A percentile compares a stretch with the other conserved stretches of the same genome.
These are phyloP conservation scores for Diadema setosum DNA, from an alignment of 35 echinoderm and acorn worm genomes.

Conservation along the genomic window DNA sequence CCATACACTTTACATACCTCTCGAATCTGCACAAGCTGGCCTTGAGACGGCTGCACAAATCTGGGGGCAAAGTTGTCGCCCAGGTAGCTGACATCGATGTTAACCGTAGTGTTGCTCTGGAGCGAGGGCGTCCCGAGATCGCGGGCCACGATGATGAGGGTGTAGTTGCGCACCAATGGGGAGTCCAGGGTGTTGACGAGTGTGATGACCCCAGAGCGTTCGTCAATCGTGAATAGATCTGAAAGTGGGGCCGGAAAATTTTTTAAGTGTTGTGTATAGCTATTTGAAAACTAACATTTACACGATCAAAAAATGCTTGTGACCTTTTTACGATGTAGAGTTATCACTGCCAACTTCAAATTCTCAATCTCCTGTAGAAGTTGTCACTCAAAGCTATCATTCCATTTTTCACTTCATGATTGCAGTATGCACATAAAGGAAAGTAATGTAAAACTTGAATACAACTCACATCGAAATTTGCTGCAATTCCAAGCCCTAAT, in stretches of 20 bases:
- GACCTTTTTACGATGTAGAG: too few species aligned
- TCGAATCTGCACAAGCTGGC: slow-evolving; percentile 1
- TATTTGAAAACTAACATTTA: too few species aligned
- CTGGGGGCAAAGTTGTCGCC: slow-evolving; percentile 34
- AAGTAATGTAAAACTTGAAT: too few species aligned
- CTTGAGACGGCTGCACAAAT: slow-evolving; percentile 32
- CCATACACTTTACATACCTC: slow-evolving; percentile 42
- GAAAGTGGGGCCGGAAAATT: neutral
- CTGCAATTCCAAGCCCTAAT: too few species aligned
- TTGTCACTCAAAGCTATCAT: too few species aligned
- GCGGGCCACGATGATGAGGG: slow-evolving; percentile 44
- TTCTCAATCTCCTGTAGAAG: too few species aligned
- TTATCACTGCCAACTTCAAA: too few species aligned
- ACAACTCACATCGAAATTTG: too few species aligned
- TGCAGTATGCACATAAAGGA: too few species aligned
- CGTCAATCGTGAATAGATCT: slow-evolving; percentile 67
- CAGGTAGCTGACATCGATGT: slow-evolving; percentile 49
- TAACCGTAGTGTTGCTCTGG: slow-evolving; percentile 35
- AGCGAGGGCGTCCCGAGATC: slow-evolving; percentile 48
- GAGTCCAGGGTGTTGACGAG: slow-evolving; percentile 32
- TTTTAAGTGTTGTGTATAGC: too few species aligned
- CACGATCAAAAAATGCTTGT: too few species aligned
- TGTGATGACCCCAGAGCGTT: slow-evolving; percentile 35
- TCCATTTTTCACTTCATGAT: too few species aligned
- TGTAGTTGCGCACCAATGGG: slow-evolving; percentile 46